Evolutionary conservation across 2,888 invertebrate species (phyloP).

Genomic region (Saturnia japonica): DNA sequence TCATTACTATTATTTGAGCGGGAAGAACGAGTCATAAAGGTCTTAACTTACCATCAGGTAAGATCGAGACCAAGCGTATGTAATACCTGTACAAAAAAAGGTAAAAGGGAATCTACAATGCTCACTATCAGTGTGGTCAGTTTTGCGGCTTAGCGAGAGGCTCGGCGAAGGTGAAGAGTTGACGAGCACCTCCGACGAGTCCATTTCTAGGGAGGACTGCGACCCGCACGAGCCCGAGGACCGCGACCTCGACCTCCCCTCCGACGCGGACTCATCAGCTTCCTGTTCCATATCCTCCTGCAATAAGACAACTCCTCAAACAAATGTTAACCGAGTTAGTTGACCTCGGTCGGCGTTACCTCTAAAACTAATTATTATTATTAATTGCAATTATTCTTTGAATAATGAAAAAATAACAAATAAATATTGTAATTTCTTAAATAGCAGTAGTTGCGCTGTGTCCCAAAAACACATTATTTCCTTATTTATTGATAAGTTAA

Average conservation of each 20-base stretch:
- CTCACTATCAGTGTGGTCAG: constrained; percentile 44
- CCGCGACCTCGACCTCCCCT: constrained; percentile 35
- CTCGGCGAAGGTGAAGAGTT: constrained; percentile 43
- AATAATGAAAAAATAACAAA: too few relatives aligned
- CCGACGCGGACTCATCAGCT: constrained; percentile 38
- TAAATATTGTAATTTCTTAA: not conserved
- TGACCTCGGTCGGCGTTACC: not conserved
- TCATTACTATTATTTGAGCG: too few relatives aligned
- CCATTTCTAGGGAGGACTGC: constrained; percentile 63
- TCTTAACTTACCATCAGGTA: too few relatives aligned
- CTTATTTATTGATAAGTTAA: not conserved
- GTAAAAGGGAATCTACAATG: not conserved
- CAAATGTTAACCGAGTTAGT: not conserved
- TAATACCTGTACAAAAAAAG: too few relatives aligned
- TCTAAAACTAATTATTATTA: too few relatives aligned
- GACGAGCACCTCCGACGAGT: constrained; percentile 53
- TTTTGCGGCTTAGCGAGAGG: constrained; percentile 43
- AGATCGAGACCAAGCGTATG: too few relatives aligned
- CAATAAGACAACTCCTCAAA: constrained; percentile 15
- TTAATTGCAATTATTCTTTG: too few relatives aligned
- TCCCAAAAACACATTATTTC: not conserved
- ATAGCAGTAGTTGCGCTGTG: not conserved
- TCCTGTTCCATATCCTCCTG: constrained; percentile 47
- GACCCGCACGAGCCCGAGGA: constrained; percentile 45
- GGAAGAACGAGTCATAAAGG: not conserved